Base-by-base conservation (phyloP, 1,140 invertebrate species). In the Oreohelix idahoensis region DNA sequence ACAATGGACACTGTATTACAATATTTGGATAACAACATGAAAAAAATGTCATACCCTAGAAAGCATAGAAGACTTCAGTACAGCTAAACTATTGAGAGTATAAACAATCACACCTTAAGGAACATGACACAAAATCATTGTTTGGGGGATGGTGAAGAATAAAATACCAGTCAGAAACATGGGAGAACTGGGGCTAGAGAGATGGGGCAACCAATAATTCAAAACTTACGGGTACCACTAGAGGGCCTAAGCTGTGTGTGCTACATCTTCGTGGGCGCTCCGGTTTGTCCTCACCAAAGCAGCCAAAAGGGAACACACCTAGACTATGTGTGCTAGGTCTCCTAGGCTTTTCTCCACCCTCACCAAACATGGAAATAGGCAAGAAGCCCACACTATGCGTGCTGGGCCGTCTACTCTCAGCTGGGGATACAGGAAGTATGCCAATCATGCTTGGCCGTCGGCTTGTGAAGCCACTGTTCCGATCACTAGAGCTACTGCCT, bases 241-340 rank as follows among this genome's bases (percentile, higher is more conserved):
- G 86, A 20, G 88, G 87, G 32, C 89, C 89, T 29, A 89, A 84
- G 82, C 89, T 89, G 79, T 87, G 85, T n/a, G 88, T 87, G 85
- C 89, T 90, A 51, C 88, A 86, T 53, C 90, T 85, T 78, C 90
- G 86, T 38, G 87, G 84, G 66, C 86, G 75, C 63, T 86, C 86
- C 71, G 85, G 84, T 75, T 86, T 86, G 36, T 89, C 88, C 39
- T 89, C 88, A 36, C 87, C 87, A 75, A 87, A 87, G 84, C 87
- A 87, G 70, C 87, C 84, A 66, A 90, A 81, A 36, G 89, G 89
- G 51, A 91, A 86, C 45, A 90, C 87, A 51, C 90, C 90, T 66
- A 91, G 87, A 86, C 89, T 90, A 86, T 91, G 90, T 13, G 90
- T 90, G 81, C 89, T 90, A 49, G 90, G 88, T 74, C 89, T 87